Percentiles rank a stretch among this genome's conserved stretches.
Conservation (phyloP, 2,888 invertebrate species). For the Zelleria hepariella region DNA sequence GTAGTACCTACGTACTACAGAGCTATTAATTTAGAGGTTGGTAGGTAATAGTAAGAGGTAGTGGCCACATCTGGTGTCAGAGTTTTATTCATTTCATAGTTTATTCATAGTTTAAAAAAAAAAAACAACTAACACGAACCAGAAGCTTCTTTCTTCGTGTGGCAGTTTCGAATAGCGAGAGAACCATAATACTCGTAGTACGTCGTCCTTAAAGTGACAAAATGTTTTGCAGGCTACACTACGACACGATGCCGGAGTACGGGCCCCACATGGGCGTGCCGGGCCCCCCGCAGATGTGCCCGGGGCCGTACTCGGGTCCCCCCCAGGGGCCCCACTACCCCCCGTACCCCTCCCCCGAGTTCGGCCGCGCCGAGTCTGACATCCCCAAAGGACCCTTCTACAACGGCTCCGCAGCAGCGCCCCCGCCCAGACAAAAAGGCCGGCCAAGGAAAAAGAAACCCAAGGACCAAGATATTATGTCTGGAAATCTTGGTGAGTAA, state of each 20-base stretch:
- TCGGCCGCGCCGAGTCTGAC: constrained; percentile 61
- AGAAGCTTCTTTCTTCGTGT: too few relatives aligned
- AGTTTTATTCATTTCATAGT: too few relatives aligned
- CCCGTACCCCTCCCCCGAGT: constrained; percentile 73
- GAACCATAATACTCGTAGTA: too few relatives aligned
- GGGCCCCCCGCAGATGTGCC: constrained; percentile 71
- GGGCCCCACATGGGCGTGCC: constrained; percentile 70
- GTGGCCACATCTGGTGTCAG: too few relatives aligned
- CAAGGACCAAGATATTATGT: constrained; percentile 89
- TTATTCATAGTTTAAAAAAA: too few relatives aligned
- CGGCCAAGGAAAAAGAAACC: constrained; percentile 94
- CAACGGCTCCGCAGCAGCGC: constrained; percentile 65
- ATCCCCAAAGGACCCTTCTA: constrained; percentile 71
- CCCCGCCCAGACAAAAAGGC: constrained; percentile 90
- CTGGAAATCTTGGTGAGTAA: constrained; percentile 85
- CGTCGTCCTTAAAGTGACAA: neutral
- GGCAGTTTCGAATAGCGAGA: neutral
- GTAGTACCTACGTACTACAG: too few relatives aligned
- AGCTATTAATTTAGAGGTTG: too few relatives aligned
- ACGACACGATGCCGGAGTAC: constrained; percentile 70
- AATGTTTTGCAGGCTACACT: constrained; percentile 48
- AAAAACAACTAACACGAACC: too few relatives aligned
- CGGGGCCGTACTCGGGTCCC: constrained; percentile 67
- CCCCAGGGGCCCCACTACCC: constrained; percentile 61
- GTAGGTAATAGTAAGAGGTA: too few relatives aligned